Evolutionary conservation across 2,113 vertebrate species (phyloP).

Genomic region (Synchiropus splendidus): DNA sequence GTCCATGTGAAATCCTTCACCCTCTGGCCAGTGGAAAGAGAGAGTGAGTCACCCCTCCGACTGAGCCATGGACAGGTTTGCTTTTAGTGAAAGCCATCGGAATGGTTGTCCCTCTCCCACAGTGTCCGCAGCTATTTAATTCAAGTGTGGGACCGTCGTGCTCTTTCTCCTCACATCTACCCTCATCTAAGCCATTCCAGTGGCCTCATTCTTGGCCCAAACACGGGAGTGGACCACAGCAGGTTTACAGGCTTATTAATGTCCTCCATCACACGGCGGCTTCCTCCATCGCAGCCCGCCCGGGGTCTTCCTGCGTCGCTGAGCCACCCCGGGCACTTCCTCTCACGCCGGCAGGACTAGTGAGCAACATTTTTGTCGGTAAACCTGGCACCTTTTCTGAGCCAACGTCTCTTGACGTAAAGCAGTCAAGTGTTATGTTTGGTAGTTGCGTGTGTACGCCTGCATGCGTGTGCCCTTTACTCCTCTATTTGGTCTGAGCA

Average conservation of each 20-base stretch:
- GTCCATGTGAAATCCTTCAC: slow-evolving; percentile 5
- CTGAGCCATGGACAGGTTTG: slow-evolving; percentile 47
- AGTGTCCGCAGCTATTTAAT: slow-evolving; percentile 4
- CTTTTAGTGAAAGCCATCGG: slow-evolving; percentile 33
- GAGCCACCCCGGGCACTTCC: too few species aligned
- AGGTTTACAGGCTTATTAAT: slow-evolving; percentile 31
- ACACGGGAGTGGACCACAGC: slow-evolving; percentile 12
- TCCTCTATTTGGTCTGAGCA: slow-evolving; percentile 29
- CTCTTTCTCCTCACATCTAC: slow-evolving; percentile 8
- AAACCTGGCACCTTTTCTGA: too few species aligned
- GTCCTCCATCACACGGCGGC: slow-evolving; percentile 16
- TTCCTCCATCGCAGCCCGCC: slow-evolving; percentile 36
- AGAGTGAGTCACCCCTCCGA: slow-evolving; percentile 44
- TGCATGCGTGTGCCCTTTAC: slow-evolving; percentile 17
- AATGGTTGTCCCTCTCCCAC: slow-evolving; percentile 34
- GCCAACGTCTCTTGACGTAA: too few species aligned
- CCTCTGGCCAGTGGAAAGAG: slow-evolving; percentile 48
- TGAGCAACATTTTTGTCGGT: too few species aligned
- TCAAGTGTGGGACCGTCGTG: slow-evolving; percentile 1
- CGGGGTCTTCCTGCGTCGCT: slow-evolving; percentile 24
- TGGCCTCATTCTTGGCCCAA: slow-evolving; percentile 16
- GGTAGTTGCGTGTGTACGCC: slow-evolving; percentile 19
- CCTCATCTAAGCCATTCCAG: slow-evolving; percentile 6
- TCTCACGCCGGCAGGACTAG: too few species aligned
- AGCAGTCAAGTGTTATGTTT: slow-evolving; percentile 13